Evolutionary conservation across 1,140 invertebrate genomes (phyloP).

Genomic region (Oedothorax gibbosus): DNA sequence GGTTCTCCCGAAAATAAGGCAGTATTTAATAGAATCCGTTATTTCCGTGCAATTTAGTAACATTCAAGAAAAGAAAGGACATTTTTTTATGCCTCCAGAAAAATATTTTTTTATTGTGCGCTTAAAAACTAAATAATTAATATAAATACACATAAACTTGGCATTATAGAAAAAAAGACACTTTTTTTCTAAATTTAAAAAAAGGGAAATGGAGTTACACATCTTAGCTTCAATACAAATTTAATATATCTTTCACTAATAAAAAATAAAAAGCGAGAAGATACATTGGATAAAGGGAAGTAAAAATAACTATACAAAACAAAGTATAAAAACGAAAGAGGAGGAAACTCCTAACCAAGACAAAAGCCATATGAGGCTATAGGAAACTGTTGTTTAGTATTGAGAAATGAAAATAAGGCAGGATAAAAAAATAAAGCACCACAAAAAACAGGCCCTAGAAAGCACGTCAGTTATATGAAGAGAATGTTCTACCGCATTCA

Average conservation of each 20-base stretch:
- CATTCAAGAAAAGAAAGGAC: constrained; percentile 16
- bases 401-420: constrained; percentile 35
- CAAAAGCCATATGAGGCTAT: constrained; percentile 44
- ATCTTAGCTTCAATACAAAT: background rate
- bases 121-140: constrained; percentile 29
- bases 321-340: constrained; percentile 10
- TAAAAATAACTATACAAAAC: background rate
- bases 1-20: background rate
- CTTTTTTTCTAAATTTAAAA: too few species aligned
- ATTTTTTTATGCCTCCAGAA: constrained; percentile 15
- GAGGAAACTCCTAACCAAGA: constrained; percentile 33
- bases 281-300: background rate
- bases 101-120: background rate
- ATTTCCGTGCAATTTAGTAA: constrained; percentile 26
- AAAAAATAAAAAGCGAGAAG: constrained; percentile 3
- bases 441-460: constrained; percentile 4
- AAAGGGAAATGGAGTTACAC: too few species aligned
- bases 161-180: background rate
- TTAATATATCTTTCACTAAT: background rate
- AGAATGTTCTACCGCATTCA: constrained; percentile 37
- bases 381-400: constrained; percentile 35
- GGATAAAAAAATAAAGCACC: constrained; percentile 20
- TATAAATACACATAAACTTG: constrained; percentile 25
- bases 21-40: constrained; percentile 11
- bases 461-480: constrained; percentile 15